These are phyloP conservation scores for rabbit (Oryctolagus cuniculus) DNA, from an alignment of 2,113 vertebrate genomes.

Conservation along the genomic window mOryCun1.1 NC_091443.1:104515501-104516000, in stretches of 20 bases:
- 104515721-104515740: neutral
- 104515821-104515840: neutral
- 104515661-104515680: too few relatives aligned
- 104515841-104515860: neutral
- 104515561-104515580: neutral
- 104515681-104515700: too few relatives aligned
- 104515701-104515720: neutral
- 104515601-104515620: neutral
- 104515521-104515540: neutral
- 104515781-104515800: fast-evolving
- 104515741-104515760: too few relatives aligned
- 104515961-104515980: neutral
- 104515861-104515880: neutral
- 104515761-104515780: too few relatives aligned
- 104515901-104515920: neutral
- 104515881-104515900: neutral
- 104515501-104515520: neutral
- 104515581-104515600: fast-evolving
- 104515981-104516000: neutral
- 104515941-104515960: neutral
- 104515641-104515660: neutral
- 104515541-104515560: neutral
- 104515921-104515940: neutral
- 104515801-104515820: fast-evolving
- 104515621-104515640: neutral